Evolutionary conservation across 1,140 invertebrate species (phyloP), one percentile per base, ranked within the genome.

Genomic region (Anoplolepis gracilipes): DNA sequence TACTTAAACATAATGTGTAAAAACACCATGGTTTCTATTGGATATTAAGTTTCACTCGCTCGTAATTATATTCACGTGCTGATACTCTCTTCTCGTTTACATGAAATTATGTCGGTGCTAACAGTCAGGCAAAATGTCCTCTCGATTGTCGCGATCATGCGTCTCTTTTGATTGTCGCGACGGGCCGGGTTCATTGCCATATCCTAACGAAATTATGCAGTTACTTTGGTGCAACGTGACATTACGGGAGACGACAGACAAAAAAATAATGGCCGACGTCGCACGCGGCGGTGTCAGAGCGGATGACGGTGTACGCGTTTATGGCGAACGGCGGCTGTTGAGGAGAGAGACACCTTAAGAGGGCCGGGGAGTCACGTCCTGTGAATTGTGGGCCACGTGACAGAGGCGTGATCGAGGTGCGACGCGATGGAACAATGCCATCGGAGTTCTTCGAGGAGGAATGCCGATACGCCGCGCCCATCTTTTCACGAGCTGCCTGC

Each of bases 401-500:
- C 92, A 88, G 91, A 94, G 94, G 94, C 94, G 94, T 95, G 94
- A 94, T 92, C 92, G 92, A 94, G 94, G 94, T 92, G 94, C 93
- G 94, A 95, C 93, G 92, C 88, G 91, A 93, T 94, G 93, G 94
- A 95, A 94, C 94, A 95, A 95, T 95, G 94, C 94, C 94, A 94
- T 95, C 94, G 92, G 92, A 90, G 79, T 91, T 94, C 94, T 94
- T 94, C 94, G 93, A 95, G 92, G 84, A 94, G 93, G 94, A 95
- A 95, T 94, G 94, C 92, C 92, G 42, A 79, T 88, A 91, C 89
- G 94, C 93, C 93, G 94, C 94, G 94, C 94, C 94, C 93, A 95
- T 94, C 92, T 91, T 90, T 92, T 85, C 87, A 85, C 89, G 86
- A 92, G 90, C 88, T 90, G 85, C 36, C 22, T n/a, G n/a, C n/a